phyloP scores from a whole-genome alignment of 37 sponge, comb jelly and placozoan genomes.

The Aphrocallistes beatrix region DNA sequence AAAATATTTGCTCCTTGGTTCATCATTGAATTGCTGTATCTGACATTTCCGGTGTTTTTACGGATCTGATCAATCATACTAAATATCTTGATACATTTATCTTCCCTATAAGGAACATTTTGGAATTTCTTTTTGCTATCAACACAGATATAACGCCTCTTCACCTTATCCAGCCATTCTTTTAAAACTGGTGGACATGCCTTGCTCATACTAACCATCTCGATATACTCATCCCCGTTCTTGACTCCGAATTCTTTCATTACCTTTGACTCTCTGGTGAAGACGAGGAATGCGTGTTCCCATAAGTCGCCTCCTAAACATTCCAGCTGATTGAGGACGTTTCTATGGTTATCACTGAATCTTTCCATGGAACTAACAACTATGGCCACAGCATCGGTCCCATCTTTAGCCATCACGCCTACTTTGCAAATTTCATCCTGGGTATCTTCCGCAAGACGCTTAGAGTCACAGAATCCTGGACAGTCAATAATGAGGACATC shows the following conservation, averaged over 20 bases:
- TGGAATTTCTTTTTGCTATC: constrained; percentile 11
- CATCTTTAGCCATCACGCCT: constrained; percentile 4
- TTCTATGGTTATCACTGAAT: neutral
- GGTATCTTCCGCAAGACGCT: neutral
- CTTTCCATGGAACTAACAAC: neutral
- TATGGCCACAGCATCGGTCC: constrained; percentile 2
- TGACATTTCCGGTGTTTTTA: neutral
- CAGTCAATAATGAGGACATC: constrained; percentile 11
- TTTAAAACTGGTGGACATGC: neutral
- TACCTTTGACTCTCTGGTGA: neutral
- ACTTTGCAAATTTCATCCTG: constrained; percentile 16
- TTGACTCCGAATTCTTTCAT: neutral
- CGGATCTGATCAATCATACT: neutral
- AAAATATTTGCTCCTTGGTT: neutral
- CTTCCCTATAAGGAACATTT: neutral
- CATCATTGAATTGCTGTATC: constrained; percentile 5
- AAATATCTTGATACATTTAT: neutral
- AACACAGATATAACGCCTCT: neutral
- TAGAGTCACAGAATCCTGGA: constrained; percentile 18
- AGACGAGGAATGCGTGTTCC: constrained; percentile 6
- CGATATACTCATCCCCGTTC: neutral
- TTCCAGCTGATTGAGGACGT: neutral
- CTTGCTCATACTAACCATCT: neutral
- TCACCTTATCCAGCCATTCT: neutral
- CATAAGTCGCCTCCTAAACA: neutral